phyloP scores from a whole-genome alignment of 2,113 vertebrate species.

The Scomber scombrus region DNA sequence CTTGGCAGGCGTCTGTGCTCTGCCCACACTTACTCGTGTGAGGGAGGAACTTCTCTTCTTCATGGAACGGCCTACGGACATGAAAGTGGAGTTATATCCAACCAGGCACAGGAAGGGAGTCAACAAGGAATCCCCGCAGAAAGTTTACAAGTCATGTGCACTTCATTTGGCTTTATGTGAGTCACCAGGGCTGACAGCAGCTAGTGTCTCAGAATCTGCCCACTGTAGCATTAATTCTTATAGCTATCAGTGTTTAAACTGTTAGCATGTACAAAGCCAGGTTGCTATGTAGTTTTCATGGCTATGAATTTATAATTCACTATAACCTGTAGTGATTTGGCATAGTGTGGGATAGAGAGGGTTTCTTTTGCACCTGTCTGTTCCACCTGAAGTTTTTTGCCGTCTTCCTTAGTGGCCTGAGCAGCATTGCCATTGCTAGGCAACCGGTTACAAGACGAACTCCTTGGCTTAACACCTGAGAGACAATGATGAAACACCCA shows the following conservation, averaged over 20 bases:
- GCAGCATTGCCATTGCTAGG: slow-evolving; percentile 88
- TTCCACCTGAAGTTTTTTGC: slow-evolving; percentile 87
- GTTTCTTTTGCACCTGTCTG: slow-evolving; percentile 88
- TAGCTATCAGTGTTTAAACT: background rate
- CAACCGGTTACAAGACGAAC: slow-evolving; percentile 92
- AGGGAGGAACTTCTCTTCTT: slow-evolving; percentile 93
- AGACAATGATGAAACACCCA: slow-evolving; percentile 83
- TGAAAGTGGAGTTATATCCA: slow-evolving; percentile 73
- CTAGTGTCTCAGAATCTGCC: slow-evolving; percentile 32
- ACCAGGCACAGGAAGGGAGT: slow-evolving; percentile 42
- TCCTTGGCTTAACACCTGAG: slow-evolving; percentile 90
- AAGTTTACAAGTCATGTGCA: slow-evolving; percentile 55
- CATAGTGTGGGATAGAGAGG: slow-evolving; percentile 23
- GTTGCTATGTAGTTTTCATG: background rate
- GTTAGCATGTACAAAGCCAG: slow-evolving; percentile 3
- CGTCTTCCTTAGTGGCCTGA: slow-evolving; percentile 86
- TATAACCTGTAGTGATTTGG: background rate
- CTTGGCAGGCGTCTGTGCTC: slow-evolving; percentile 81
- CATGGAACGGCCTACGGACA: slow-evolving; percentile 87
- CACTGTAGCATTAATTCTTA: background rate
- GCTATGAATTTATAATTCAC: slow-evolving; percentile 2
- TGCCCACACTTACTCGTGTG: slow-evolving; percentile 87
- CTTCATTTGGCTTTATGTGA: slow-evolving; percentile 56
- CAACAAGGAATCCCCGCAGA: slow-evolving; percentile 58
- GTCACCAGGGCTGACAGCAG: slow-evolving; percentile 55